A percentile compares a stretch with the other conserved stretches of the same genome.
phyloP scores from a whole-genome alignment of 2,888 invertebrate genomes.

The Hyposoter dolosus region DNA sequence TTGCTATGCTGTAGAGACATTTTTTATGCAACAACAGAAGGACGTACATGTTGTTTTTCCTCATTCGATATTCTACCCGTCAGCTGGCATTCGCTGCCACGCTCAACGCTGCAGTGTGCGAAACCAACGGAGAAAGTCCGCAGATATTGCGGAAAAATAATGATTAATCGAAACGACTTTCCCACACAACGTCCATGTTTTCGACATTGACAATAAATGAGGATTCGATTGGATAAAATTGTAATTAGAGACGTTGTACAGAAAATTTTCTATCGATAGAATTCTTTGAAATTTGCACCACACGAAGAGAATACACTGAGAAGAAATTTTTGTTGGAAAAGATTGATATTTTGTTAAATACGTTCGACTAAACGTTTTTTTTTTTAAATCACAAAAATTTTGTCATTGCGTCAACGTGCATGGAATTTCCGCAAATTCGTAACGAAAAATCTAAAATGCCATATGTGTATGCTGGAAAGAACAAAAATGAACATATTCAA shows the following conservation, averaged over 20 bases:
- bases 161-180: neutral
- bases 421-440: neutral
- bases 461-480: neutral
- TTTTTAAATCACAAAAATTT: too few relatives aligned
- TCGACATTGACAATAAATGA: too few relatives aligned
- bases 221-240: too few relatives aligned
- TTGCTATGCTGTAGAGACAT: neutral
- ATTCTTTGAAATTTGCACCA: too few relatives aligned
- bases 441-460: neutral
- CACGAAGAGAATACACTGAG: too few relatives aligned
- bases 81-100: neutral
- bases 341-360: too few relatives aligned
- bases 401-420: too few relatives aligned
- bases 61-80: neutral
- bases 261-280: too few relatives aligned
- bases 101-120: neutral
- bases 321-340: too few relatives aligned
- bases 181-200: neutral
- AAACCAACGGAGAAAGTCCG: neutral
- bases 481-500: neutral
- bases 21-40: neutral
- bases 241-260: too few relatives aligned
- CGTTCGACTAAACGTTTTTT: too few relatives aligned
- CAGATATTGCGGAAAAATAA: neutral
- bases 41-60: neutral